Evolutionary conservation across 1,140 invertebrate species (phyloP).

Genomic region (Lasioglossum albipes): DNA sequence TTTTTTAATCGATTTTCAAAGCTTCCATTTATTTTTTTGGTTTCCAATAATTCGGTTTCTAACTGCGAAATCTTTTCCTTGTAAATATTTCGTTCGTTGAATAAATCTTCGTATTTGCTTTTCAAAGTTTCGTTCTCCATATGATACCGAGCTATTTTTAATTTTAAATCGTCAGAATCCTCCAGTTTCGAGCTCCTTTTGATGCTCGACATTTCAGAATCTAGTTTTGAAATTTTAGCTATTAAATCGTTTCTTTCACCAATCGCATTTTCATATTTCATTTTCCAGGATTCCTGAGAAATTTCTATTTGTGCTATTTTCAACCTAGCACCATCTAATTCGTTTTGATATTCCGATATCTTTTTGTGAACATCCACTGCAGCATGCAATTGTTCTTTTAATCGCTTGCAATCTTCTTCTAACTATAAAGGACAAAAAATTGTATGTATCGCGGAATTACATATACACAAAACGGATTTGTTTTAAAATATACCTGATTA

Average conservation of each 20-base stretch:
- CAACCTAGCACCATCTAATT: constrained; percentile 69
- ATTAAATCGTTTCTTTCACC: constrained; percentile 63
- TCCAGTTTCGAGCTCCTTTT: constrained; percentile 56
- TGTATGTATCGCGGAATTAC: constrained; percentile 17
- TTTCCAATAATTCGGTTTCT: constrained; percentile 66
- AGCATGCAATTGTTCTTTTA: constrained; percentile 71
- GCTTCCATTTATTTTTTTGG: constrained; percentile 55
- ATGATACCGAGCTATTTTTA: constrained; percentile 55
- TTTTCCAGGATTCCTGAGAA: constrained; percentile 69
- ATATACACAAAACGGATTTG: constrained; percentile 23
- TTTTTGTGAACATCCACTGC: constrained; percentile 71
- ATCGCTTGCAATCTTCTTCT: constrained; percentile 71
- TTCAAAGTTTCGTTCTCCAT: constrained; percentile 66
- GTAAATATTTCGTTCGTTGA: constrained; percentile 62
- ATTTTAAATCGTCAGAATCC: constrained; percentile 58
- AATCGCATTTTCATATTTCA: constrained; percentile 69
- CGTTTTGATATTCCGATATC: constrained; percentile 67
- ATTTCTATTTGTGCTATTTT: constrained; percentile 76
- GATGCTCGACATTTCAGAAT: constrained; percentile 56
- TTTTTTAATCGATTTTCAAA: constrained; percentile 63
- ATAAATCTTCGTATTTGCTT: constrained; percentile 63
- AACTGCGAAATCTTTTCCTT: constrained; percentile 69
- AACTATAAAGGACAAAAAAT: constrained; percentile 56
- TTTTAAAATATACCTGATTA: constrained; percentile 62
- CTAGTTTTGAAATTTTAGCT: constrained; percentile 58